Base-by-base conservation (phyloP, 2,113 vertebrate genomes). In the Centropus bengalensis region DNA sequence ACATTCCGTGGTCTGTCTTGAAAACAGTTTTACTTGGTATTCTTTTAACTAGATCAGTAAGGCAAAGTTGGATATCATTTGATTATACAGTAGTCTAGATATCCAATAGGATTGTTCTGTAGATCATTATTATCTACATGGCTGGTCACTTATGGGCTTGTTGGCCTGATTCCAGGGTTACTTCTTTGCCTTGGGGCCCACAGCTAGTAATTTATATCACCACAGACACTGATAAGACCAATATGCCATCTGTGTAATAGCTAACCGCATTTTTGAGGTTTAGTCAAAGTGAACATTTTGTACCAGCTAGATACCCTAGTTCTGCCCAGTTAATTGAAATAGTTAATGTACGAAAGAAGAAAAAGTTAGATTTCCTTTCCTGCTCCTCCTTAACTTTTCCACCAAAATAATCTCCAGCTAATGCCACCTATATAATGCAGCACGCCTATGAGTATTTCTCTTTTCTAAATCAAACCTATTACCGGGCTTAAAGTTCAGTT, bases 401-500 rank as follows among this genome's bases (percentile, higher is more conserved):
- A 32, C 45, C 26, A 58, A 80, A 96, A 76, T 36, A 75, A 62
- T 22, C 33, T 87, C 76, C 44, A 84, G 49, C 49, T 69, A 27
- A 52, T 47, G 33, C 70, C 62, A 77, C 18, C 23, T 88, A 4
- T 56, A 19, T 70, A 74, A 69, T 81, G 52, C 1, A 22, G 40
- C 51, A 67, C 18, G 76, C 70, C 52, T 67, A 51, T 64, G 75
- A 42, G 27, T 76, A 17, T 88, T 96, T 86, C 23, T 71, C 47
- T 89, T 83, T 82, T 73, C 88, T 88, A 78, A 96, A 93, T 87
- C 74, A 71, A 44, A 28, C 36, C 67, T 92, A 28, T 94, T 93
- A 67, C 47, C 60, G 62, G 55, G n/a, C 36, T 68, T 91, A 82
- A 92, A 87, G 81, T 76, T 87, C 93, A 93, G 49, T 81, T 44